Evolutionary conservation across 2,888 invertebrate species (phyloP), one percentile per base, ranked within the genome.

Genomic region (Tinea pellionella): DNA sequence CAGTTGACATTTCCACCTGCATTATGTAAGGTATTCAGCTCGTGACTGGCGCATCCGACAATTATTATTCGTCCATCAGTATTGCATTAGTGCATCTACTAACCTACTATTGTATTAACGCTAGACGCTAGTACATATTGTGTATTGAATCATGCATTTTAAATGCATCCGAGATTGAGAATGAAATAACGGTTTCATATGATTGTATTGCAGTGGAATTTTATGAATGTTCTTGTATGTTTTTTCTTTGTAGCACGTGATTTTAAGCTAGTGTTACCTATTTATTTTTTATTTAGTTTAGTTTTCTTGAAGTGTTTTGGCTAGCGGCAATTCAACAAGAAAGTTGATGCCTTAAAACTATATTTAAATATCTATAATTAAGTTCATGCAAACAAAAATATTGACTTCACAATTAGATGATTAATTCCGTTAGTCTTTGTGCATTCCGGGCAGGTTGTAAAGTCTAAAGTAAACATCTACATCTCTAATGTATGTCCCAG

Each of bases 1-100:
- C 62, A 61, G 53, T 64, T 71, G 70, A 68, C 70, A 71, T 72
- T 73, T 70, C 67, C 63, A 63, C 66, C 65, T 64, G 64, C 62
- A 64, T 67, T 69, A 68, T 67, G 64, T 66, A 67, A 67, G 59
- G n/a, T 30, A 53, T 24, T 24, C 61, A 61, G 62, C 64, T 67
- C 69, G 68, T 70, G 70, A 69, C 70, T 67, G 59, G 66, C 64
- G 65, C 69, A 68, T 69, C 70, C 65, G 66, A 62, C 65, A 63
- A 66, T 69, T 68, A 69, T 68, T 67, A 68, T 63, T 63, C 63
- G 63, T 61, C 64, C 66, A 65, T 64, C 63, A 59, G 13, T 11
- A 19, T 32, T 57, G 57, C 57, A 57, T 57, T 53, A 53, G 19
- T 24, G 53, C 53, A 53, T 24, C 18, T 18, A 53, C 53, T 53